Base-by-base conservation (phyloP, 2,797 vertebrate genomes). In the Australoheros facetus region DNA sequence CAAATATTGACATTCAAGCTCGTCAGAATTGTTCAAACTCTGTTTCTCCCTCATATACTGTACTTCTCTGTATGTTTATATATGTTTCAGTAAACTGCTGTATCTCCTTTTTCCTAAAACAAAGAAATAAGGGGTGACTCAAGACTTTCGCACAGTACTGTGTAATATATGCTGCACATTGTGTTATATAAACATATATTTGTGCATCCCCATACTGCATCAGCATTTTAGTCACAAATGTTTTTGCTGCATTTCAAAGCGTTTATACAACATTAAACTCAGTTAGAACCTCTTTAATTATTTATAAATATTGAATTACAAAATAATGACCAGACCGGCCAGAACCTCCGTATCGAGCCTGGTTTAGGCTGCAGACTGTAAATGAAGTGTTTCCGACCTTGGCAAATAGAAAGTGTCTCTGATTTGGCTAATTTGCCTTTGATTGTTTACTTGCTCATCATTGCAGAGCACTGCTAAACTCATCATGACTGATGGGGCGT, bases 401-500 rank as follows among this genome's bases (percentile, higher is more conserved):
- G 2, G 23, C 11, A 23, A 56, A 56, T 2, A 26, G 12, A 56
- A 26, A 56, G 11, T 4, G 5, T 26, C 2, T 26, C 62, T 66
- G 42, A 30, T 51, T 51, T n/a, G 42, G 42, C 19, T 51, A 12
- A 48, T 30, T 51, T 28, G 9, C 26, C 48, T 51, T 51, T 51
- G 7, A 19, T 51, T 0, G 1, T 51, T 62, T 53, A 19, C 17
- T 2, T 69, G 19, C 34, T 60, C 4, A 51, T 48, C 8, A 30
- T 59, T 19, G 26, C 42, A 51, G 62, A 11, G 26, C 12, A 30
- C 1, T 8, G 23, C 26, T 69, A n/a, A 48, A 48, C 42, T 28
- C n/a, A 5, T 71, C 13, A 30, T 80, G 71, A 82, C 42, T 79
- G 53, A 80, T 4, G n/a, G 56, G 32, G 76, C 58, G 64, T 74